Conservation (phyloP, 2,888 invertebrate genomes). For the Panzeria rudis region DNA sequence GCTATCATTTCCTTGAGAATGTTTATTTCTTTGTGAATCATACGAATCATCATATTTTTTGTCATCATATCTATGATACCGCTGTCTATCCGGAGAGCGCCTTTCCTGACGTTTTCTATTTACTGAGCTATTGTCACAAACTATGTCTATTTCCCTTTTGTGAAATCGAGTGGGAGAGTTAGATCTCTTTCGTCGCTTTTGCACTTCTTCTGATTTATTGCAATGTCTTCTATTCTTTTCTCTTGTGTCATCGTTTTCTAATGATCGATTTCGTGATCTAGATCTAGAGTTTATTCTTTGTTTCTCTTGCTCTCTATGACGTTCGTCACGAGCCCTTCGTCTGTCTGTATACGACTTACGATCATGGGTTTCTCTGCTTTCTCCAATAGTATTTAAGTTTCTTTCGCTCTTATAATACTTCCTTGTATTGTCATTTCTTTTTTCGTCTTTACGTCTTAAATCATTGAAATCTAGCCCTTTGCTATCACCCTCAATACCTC, state of each 20-base stretch:
- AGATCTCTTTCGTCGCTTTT: slow-evolving; percentile 26
- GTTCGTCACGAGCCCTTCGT: slow-evolving; percentile 75
- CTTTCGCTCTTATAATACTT: slow-evolving; percentile 9
- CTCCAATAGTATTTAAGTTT: background rate
- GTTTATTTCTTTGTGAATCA: background rate
- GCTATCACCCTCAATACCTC: slow-evolving; percentile 86
- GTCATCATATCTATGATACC: slow-evolving; percentile 37
- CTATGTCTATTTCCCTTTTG: background rate
- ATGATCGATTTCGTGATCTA: slow-evolving; percentile 38
- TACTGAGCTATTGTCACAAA: slow-evolving; percentile 37
- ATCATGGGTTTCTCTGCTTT: slow-evolving; percentile 16
- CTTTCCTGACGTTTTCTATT: slow-evolving; percentile 36
- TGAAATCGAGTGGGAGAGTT: slow-evolving; percentile 1
- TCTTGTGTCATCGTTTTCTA: slow-evolving; percentile 18
- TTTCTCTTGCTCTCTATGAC: slow-evolving; percentile 75
- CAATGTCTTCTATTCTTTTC: background rate
- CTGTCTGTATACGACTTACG: slow-evolving; percentile 75
- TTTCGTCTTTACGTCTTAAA: slow-evolving; percentile 69
- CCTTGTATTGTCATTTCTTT: background rate
- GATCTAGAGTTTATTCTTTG: slow-evolving; percentile 53
- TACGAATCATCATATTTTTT: slow-evolving; percentile 30
- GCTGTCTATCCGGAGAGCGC: slow-evolving; percentile 59
- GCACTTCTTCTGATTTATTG: slow-evolving; percentile 49
- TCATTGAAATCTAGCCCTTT: slow-evolving; percentile 80
- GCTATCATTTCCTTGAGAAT: background rate